These are phyloP conservation scores for Allolobophora icterica DNA, from an alignment of 2,888 invertebrate species.

Conservation along the genomic window DNA sequence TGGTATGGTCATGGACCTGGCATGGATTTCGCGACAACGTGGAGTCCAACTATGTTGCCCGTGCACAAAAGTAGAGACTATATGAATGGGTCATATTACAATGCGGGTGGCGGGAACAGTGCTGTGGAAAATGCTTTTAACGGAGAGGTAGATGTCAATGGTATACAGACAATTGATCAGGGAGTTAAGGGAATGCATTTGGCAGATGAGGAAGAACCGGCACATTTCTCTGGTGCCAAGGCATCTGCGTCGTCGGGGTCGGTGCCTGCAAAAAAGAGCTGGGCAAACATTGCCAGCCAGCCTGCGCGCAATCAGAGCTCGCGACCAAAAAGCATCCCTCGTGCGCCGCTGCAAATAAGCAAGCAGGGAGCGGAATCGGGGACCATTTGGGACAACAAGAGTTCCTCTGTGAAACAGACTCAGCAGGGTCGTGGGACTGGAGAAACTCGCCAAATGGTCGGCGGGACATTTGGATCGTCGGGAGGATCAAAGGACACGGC, in stretches of 20 bases:
- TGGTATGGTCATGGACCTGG: slow-evolving; percentile 17
- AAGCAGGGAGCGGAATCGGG: slow-evolving; percentile 46
- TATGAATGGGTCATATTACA: background rate
- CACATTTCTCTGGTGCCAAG: background rate
- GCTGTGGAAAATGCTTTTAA: slow-evolving; percentile 7
- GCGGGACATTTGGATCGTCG: background rate
- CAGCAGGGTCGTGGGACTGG: background rate
- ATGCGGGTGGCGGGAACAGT: background rate
- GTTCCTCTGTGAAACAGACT: slow-evolving; percentile 30
- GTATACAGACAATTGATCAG: background rate
- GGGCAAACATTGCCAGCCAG: slow-evolving; percentile 96
- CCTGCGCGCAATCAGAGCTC: slow-evolving; percentile 79
- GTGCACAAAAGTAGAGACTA: slow-evolving; percentile 11
- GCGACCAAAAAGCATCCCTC: slow-evolving; percentile 89
- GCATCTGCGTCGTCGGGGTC: background rate
- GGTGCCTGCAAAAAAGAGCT: slow-evolving; percentile 70
- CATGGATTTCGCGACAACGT: slow-evolving; percentile 3
- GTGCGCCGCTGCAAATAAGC: slow-evolving; percentile 75
- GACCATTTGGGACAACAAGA: slow-evolving; percentile 42
- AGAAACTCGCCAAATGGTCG: slow-evolving; percentile 22
- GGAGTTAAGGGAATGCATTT: slow-evolving; percentile 5
- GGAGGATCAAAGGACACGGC: background rate
- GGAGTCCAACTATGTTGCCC: background rate
- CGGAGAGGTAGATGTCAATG: background rate
- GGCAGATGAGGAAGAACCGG: background rate